These are phyloP conservation scores for Ormia ochracea DNA, from an alignment of 2,888 invertebrate species.

Conservation along the genomic window DNA sequence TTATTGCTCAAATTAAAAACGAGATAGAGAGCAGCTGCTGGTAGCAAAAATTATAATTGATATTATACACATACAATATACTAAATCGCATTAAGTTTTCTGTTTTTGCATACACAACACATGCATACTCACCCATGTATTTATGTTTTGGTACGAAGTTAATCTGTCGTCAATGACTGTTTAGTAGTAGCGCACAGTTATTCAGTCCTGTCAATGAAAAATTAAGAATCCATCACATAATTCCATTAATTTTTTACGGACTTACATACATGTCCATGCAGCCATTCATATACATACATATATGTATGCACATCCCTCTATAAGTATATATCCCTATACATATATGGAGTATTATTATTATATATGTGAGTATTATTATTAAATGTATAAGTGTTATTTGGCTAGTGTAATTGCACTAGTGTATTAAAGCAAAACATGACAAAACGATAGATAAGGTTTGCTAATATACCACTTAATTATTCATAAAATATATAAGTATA, in stretches of 20 bases:
- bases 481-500: slow-evolving; percentile 3
- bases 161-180: background rate
- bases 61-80: no score
- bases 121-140: background rate
- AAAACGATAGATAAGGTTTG: slow-evolving; percentile 45
- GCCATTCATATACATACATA: no score
- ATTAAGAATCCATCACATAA: background rate
- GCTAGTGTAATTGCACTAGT: background rate
- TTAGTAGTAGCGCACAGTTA: background rate
- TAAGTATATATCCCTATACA: no score
- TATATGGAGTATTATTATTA: no score
- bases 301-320: no score
- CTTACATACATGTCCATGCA: no score
- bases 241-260: no score
- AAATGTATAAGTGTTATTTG: background rate
- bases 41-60: no score
- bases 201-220: background rate
- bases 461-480: slow-evolving; percentile 55
- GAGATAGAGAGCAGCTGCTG: no score
- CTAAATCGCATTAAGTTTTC: no score
- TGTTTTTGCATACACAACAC: background rate
- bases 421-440: slow-evolving; percentile 23
- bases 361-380: no score
- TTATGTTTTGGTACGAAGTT: background rate
- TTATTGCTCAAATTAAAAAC: no score